phyloP scores from a whole-genome alignment of 1,140 invertebrate species.

The Maniola jurtina region DNA sequence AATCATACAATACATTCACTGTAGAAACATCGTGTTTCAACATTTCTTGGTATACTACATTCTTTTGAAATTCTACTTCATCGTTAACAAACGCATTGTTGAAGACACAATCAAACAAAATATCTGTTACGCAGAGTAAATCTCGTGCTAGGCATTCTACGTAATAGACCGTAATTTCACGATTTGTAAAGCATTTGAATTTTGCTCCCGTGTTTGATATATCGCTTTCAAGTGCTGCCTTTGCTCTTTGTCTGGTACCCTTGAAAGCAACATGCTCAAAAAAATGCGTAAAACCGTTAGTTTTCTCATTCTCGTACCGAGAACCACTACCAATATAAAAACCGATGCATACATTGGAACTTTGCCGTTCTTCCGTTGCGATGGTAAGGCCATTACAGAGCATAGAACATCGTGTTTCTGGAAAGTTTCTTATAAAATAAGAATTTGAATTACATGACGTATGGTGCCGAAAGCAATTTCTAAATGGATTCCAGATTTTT shows the following conservation, averaged over 20 bases:
- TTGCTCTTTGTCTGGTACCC: constrained; percentile 82
- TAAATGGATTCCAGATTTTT: not conserved
- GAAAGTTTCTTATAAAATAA: constrained; percentile 18
- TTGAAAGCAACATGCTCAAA: constrained; percentile 91
- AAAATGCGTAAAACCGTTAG: constrained; percentile 89
- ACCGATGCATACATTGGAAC: constrained; percentile 81
- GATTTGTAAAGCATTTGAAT: constrained; percentile 87
- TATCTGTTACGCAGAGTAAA: constrained; percentile 82
- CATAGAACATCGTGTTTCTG: constrained; percentile 26
- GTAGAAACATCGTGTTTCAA: constrained; percentile 82
- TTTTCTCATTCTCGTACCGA: constrained; percentile 81
- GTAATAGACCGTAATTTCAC: constrained; percentile 89
- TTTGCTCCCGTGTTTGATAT: constrained; percentile 88
- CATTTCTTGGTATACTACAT: constrained; percentile 87
- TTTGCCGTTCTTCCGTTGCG: constrained; percentile 47
- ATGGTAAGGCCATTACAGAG: constrained; percentile 50
- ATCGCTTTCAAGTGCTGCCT: constrained; percentile 84
- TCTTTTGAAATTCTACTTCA: constrained; percentile 85
- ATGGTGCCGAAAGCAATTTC: constrained; percentile 1
- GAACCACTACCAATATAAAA: constrained; percentile 88
- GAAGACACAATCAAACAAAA: constrained; percentile 86
- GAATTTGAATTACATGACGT: not conserved
- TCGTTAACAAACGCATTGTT: constrained; percentile 81
- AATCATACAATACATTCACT: constrained; percentile 87
- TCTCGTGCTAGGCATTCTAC: constrained; percentile 86